phyloP scores from a whole-genome alignment of 2,113 vertebrate species.

The Himantopus leucocephalus region DNA sequence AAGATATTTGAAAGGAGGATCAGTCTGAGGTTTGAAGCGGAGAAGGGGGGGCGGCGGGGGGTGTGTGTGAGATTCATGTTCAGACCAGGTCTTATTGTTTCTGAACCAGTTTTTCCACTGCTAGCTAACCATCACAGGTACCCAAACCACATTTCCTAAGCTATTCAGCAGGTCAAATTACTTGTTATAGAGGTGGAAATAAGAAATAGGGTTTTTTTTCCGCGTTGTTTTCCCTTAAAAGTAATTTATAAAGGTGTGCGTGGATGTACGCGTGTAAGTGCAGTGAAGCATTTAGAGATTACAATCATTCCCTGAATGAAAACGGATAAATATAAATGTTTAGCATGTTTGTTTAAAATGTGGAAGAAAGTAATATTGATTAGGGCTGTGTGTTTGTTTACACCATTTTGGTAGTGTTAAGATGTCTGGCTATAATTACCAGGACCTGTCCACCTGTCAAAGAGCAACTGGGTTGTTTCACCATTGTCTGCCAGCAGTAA shows the following conservation, averaged over 20 bases:
- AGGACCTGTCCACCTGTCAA: conserved; percentile 83
- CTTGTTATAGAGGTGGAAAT: conserved; percentile 32
- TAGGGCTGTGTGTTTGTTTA: conserved; percentile 74
- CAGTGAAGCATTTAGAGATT: conserved; percentile 63
- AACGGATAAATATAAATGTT: conserved; percentile 65
- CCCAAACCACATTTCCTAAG: conserved; percentile 54
- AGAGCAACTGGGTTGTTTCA: conserved; percentile 79
- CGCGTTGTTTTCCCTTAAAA: conserved; percentile 54
- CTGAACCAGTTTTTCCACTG: conserved; percentile 72
- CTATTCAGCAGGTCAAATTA: conserved; percentile 60
- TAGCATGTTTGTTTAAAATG: conserved; percentile 72
- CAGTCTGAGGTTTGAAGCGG: conserved; percentile 61
- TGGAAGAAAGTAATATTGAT: conserved; percentile 71
- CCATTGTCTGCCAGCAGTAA: conserved; percentile 77
- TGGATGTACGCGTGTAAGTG: neutral
- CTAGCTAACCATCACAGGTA: conserved; percentile 42
- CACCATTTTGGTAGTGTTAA: conserved; percentile 70
- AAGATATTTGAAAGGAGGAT: conserved; percentile 72
- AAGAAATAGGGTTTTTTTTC: neutral
- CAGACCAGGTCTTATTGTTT: conserved; percentile 68
- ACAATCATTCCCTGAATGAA: conserved; percentile 31
- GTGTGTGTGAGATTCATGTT: conserved; percentile 61
- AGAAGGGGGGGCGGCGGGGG: neutral
- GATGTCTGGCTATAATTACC: conserved; percentile 79
- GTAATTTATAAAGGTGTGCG: conserved; percentile 50